These are phyloP conservation scores for Parotia lawesii DNA, from an alignment of 2,113 vertebrate species.

Conservation along the genomic window DNA sequence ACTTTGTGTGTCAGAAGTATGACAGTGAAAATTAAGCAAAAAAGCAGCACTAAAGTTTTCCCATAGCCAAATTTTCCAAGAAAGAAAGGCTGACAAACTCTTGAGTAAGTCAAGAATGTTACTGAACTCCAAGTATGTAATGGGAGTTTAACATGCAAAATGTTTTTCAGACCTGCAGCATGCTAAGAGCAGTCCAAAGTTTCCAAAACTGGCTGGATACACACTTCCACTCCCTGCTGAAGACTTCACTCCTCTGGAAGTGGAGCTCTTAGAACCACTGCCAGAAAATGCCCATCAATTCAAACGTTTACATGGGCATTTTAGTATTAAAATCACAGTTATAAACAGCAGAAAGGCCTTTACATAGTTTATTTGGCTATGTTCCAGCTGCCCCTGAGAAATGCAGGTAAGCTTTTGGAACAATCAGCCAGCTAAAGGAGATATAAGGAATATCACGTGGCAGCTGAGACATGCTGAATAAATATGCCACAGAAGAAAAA, in stretches of 20 bases:
- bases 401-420: background rate
- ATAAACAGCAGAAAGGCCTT: background rate
- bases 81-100: background rate
- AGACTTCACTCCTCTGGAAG: background rate
- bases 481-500: background rate
- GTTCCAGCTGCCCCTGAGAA: background rate
- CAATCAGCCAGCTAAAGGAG: background rate
- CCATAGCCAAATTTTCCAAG: background rate
- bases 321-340: background rate
- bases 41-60: background rate
- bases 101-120: background rate
- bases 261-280: background rate
- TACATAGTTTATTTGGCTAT: background rate
- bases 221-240: background rate
- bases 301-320: background rate
- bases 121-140: background rate
- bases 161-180: background rate
- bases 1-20: background rate
- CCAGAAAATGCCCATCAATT: background rate
- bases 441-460: background rate
- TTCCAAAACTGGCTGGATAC: background rate
- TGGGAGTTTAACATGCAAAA: background rate
- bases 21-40: background rate
- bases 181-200: background rate
- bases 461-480: background rate